Conservation (phyloP, 2,113 vertebrate genomes). For the Dendropsophus ebraccatus region DNA sequence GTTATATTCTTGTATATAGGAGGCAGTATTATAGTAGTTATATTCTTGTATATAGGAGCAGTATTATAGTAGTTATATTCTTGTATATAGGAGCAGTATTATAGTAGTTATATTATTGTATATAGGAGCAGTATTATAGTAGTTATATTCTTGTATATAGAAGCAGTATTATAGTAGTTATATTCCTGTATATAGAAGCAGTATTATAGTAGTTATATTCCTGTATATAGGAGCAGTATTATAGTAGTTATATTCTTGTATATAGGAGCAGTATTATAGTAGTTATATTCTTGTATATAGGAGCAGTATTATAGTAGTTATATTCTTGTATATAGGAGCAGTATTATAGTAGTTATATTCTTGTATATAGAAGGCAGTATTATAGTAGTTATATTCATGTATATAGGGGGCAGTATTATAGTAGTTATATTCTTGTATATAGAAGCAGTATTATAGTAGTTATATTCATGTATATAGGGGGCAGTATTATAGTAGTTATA, state of each 20-base stretch:
- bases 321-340: background rate
- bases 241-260: slow-evolving; percentile 23
- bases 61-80: slow-evolving; percentile 26
- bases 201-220: too few relatives aligned
- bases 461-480: too few relatives aligned
- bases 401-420: background rate
- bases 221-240: background rate
- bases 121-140: too few relatives aligned
- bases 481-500: too few relatives aligned
- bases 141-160: too few relatives aligned
- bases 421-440: background rate
- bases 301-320: background rate
- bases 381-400: background rate
- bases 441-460: too few relatives aligned
- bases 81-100: background rate
- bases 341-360: background rate
- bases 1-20: slow-evolving; percentile 21
- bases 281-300: slow-evolving; percentile 15
- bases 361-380: background rate
- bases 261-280: slow-evolving; percentile 12
- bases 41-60: slow-evolving; percentile 16
- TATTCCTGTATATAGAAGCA: too few relatives aligned
- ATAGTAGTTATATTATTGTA: too few relatives aligned
- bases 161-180: too few relatives aligned
- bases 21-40: slow-evolving; percentile 7